phyloP scores from a whole-genome alignment of 1,140 invertebrate genomes.

The Sitobion miscanthi region DNA sequence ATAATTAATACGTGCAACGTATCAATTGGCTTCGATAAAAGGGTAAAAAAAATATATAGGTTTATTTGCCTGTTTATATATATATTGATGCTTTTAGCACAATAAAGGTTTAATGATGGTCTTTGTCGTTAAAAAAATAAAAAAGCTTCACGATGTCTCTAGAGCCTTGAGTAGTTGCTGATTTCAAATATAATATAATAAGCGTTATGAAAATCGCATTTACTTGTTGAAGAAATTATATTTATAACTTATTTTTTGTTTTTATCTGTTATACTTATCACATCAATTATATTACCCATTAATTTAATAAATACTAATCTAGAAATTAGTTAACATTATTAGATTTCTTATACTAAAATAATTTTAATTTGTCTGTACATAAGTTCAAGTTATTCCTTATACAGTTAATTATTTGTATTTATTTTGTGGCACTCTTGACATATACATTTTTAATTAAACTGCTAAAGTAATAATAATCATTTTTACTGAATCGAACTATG shows the following conservation, averaged over 20 bases:
- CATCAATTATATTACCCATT: neutral
- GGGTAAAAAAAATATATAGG: neutral
- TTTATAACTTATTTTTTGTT: neutral
- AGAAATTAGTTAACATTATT: neutral
- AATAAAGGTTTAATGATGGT: neutral
- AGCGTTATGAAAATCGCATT: neutral
- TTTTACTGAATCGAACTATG: neutral
- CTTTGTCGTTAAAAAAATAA: neutral
- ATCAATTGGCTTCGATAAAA: conserved; percentile 27
- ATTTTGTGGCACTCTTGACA: neutral
- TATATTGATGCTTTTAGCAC: conserved; percentile 3
- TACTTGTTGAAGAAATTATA: conserved; percentile 10
- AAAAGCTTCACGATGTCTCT: neutral
- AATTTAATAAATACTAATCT: neutral
- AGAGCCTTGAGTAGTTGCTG: neutral
- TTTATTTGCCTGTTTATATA: neutral
- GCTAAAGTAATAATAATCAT: neutral
- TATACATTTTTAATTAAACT: neutral
- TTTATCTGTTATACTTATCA: neutral
- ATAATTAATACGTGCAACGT: conserved; percentile 11
- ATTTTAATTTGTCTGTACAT: neutral
- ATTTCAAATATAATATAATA: conserved; percentile 22
- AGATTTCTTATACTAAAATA: neutral
- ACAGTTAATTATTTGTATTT: neutral
- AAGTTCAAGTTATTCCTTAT: neutral